Base-by-base conservation (phyloP, 2,113 vertebrate genomes). In the Aegypius monachus region DNA sequence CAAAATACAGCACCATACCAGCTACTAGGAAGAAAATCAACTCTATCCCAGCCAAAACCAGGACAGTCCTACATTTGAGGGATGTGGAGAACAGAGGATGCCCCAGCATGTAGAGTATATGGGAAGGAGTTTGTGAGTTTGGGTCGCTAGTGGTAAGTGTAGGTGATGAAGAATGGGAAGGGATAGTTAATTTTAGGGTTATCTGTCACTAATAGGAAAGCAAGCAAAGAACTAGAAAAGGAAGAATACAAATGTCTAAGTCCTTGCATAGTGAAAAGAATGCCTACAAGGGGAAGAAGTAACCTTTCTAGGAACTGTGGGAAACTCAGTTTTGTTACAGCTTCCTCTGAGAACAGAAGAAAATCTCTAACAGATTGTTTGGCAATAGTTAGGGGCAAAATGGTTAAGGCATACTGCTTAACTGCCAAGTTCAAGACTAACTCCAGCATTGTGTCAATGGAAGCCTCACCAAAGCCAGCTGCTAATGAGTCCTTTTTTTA, bases 211-310 rank as follows among this genome's bases (percentile, higher is more conserved):
- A 38, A 34, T 15, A 70, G n/a, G 18, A 70, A 89, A 61, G 19
- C 13, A 73, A 47, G 27, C 3, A 4, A 43, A 55, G 50, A 83
- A 56, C 7, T n/a, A 40, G 29, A 56, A 72, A 62, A 70, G 19
- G 21, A 70, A 34, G 7, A 52, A 31, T 40, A 47, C 3, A 43
- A 48, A 1, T 0, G 0, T 73, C 10, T 65, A 29, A 53, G 8
- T 36, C 13, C 2, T 79, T 81, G 16, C 19, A 32, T 25, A n/a
- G 7, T 79, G 40, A 47, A 90, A 92, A 72, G 2, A 63, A 71
- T 65, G 13, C 22, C 22, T 81, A 29, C 25, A 56, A 79, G 13
- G 81, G 17, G 17, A 84, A 81, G 45, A 87, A 79, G 3, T 16
- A 81, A 65, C 10, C 10, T 83, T 77, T 86, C 29, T 12, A 66